These are phyloP conservation scores for Malurus leucopterus DNA, from an alignment of 2,797 vertebrate genomes.

Conservation along the genomic window DNA sequence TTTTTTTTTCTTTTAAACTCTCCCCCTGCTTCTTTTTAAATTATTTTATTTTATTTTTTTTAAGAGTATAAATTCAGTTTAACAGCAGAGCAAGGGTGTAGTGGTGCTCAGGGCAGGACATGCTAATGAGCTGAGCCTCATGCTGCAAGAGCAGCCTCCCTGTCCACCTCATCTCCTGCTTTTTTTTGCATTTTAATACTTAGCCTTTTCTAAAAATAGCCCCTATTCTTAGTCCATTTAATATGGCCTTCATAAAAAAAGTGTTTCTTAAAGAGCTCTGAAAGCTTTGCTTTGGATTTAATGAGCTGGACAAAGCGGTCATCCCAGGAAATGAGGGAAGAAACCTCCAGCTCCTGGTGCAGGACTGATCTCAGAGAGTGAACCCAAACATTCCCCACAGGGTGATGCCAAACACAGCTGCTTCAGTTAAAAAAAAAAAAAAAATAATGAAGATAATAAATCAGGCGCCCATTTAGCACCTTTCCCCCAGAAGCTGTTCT, in stretches of 20 bases:
- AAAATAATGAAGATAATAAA: not conserved
- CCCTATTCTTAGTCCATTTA: not conserved
- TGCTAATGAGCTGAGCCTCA: not conserved
- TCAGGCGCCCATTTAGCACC: not conserved
- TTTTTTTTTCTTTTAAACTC: not conserved
- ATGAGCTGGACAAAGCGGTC: not conserved
- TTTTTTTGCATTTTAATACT: not conserved
- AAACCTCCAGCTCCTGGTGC: not conserved
- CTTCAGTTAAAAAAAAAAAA: not conserved
- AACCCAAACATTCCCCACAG: not conserved
- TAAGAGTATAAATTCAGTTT: not conserved
- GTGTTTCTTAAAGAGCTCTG: not conserved
- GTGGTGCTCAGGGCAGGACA: not conserved
- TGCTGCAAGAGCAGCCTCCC: not conserved
- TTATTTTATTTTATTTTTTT: not conserved
- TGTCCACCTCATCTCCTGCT: not conserved
- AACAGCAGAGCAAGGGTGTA: not conserved
- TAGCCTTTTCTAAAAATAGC: constrained; percentile 7
- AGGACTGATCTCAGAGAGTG: not conserved
- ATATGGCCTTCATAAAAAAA: not conserved
- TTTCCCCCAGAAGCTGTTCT: not conserved
- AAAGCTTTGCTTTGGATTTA: not conserved
- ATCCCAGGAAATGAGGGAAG: not conserved
- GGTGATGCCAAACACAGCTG: not conserved
- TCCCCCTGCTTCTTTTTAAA: not conserved